A percentile compares a stretch with the other conserved stretches of the same genome.
Evolutionary conservation across 2,113 vertebrate genomes (phyloP).

Genomic region (Mesembrinibis cayennensis): DNA sequence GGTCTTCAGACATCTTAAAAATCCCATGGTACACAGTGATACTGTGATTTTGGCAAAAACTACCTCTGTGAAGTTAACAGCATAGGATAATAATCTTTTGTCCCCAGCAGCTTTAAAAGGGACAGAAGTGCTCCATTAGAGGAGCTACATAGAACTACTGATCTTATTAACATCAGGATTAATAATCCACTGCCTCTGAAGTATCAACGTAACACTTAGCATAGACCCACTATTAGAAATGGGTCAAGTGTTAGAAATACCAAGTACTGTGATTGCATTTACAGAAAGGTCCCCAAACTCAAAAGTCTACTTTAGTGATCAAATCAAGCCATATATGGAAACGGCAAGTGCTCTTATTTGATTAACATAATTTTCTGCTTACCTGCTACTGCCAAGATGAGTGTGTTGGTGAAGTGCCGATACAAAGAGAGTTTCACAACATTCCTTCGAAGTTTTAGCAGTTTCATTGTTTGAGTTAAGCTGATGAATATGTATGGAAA

Average conservation of each 20-base stretch:
- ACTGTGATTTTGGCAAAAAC: neutral
- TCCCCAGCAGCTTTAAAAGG: neutral
- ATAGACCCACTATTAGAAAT: neutral
- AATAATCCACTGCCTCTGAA: neutral
- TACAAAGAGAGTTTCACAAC: constrained; percentile 94
- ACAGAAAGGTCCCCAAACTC: neutral
- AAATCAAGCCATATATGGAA: neutral
- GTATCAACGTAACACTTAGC: neutral
- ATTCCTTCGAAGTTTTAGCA: constrained; percentile 92
- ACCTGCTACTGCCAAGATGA: constrained; percentile 94
- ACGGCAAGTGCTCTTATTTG: neutral
- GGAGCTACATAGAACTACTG: neutral
- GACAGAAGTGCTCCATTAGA: neutral
- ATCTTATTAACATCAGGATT: neutral
- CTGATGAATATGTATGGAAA: constrained; percentile 92
- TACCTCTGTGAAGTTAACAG: neutral
- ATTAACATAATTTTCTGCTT: constrained; percentile 46
- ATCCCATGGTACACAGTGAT: neutral
- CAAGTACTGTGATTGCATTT: neutral
- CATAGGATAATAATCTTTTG: neutral
- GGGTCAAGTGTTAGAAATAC: neutral
- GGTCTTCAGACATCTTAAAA: neutral
- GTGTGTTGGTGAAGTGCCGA: constrained; percentile 94
- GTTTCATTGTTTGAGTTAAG: constrained; percentile 92
- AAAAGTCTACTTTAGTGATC: neutral